Evolutionary conservation across 2,888 invertebrate species (phyloP), one percentile per base, ranked within the genome.

Genomic region (Nysson spinosus): DNA sequence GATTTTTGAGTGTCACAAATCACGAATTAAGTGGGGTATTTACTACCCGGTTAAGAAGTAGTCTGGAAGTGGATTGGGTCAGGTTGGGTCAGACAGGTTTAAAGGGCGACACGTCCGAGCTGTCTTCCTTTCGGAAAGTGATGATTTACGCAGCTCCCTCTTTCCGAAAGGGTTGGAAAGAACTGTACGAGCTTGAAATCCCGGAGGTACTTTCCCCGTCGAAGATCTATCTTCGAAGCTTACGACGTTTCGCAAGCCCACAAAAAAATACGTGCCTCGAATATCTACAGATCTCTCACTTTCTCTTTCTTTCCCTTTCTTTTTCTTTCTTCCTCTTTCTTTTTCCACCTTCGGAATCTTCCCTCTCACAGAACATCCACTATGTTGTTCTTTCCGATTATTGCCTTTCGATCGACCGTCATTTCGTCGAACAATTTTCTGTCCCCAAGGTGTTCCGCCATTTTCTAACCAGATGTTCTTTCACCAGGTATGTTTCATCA

Each of bases 121-220:
- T 12, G 24, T 42, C 11, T 14, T 12, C n/a, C 30, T 20, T 5
- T 7, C 14, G 7, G 3, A 17, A 28, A n/a, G 5, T 14, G 37
- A 43, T 20, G 39, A 57, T 56, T 32, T 12, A 20, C 32, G 9
- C 19, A 12, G 14, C 20, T 40, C 32, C n/a, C 26, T 26, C 39
- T 43, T 40, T 40, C 32, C 20, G 20, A 12, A 22, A 34, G 39
- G 50, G 39, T 24, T n/a, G 19, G 20, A 2, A 35, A 35, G 6
- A 1, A 9, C 26, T 14, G 26, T 20, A 34, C 24, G 58, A 47
- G 50, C 37, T 19, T 20, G 58, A 57, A 62, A 50, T 50, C 39
- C 39, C 62, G 9, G 19, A 5, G 44, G 58, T 1, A 14, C 46
- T 20, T 19, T 50, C 14, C 44, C 9, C 9, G 26, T 32, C 44